phyloP scores from a whole-genome alignment of 1,140 invertebrate genomes.

The Danaus plexippus region DNA sequence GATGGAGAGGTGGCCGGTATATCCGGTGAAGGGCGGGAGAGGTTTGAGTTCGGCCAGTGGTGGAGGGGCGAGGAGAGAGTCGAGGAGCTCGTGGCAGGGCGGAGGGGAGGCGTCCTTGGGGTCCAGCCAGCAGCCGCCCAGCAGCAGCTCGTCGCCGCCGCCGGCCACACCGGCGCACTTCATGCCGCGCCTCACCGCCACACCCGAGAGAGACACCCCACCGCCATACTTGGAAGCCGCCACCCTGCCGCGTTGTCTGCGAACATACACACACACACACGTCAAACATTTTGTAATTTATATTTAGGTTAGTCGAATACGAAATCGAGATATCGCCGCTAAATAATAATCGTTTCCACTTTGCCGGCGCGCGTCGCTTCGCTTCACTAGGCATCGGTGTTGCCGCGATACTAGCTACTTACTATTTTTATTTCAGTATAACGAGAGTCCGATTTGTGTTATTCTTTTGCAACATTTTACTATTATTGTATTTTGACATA shows the following conservation, averaged over 20 bases:
- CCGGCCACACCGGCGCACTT: constrained; percentile 51
- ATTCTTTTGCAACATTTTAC: constrained; percentile 25
- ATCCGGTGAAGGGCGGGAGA: constrained; percentile 87
- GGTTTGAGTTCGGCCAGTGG: constrained; percentile 87
- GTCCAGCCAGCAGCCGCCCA: constrained; percentile 73
- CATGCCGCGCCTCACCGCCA: constrained; percentile 62
- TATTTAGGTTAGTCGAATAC: constrained; percentile 31
- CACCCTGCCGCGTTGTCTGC: constrained; percentile 60
- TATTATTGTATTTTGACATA: constrained; percentile 21
- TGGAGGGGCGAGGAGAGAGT: constrained; percentile 76
- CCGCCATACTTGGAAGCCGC: constrained; percentile 68
- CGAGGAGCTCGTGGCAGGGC: constrained; percentile 63
- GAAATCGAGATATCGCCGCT: constrained; percentile 33
- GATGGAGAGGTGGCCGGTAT: constrained; percentile 85
- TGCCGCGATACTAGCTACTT: constrained; percentile 21
- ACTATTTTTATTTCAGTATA: constrained; percentile 28
- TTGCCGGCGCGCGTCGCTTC: constrained; percentile 31
- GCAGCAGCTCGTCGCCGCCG: constrained; percentile 68
- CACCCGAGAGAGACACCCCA: constrained; percentile 51
- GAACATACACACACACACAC: constrained; percentile 20
- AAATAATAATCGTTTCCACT: constrained; percentile 32
- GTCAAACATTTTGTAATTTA: constrained; percentile 25
- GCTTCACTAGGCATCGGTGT: constrained; percentile 47
- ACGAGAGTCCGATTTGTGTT: constrained; percentile 17
- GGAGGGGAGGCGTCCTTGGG: constrained; percentile 60